Evolutionary conservation across 2,888 invertebrate genomes (phyloP), one percentile per base, ranked within the genome.

Genomic region (Heliconius ethilla): DNA sequence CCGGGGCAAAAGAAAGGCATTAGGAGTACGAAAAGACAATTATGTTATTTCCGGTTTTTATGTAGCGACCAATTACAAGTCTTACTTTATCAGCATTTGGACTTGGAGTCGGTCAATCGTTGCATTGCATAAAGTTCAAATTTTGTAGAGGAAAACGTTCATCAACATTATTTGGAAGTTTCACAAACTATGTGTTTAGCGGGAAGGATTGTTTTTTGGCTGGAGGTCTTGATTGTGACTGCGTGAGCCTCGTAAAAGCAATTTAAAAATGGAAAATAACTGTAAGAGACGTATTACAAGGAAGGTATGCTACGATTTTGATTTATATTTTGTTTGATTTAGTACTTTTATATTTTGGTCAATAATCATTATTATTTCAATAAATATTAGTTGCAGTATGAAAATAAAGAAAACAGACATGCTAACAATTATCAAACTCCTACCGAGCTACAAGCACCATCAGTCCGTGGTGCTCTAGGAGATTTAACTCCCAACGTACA

Each of bases 401-500:
- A 90, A 70, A 92, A 94, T 76, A 92, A 92, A 86, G 94, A 94
- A 85, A 94, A 94, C 83, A 81, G 89, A 7, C 88, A 89, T 79
- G 88, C 84, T 9, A 27, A 1, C 2, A 27, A 27, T 27, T 4
- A 82, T 83, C 70, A 89, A 22, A 75, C 90, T 76, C 88, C 91
- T 9, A 82, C 84, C 0, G 93, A 92, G 80, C 89, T 88, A 18
- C 89, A 87, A 82, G 92, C 91, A 7, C 82, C 90, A 80, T 82
- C 86, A 15, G 86, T 89, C 62, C 90, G 94, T 27, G 93, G 94
- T 25, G 93, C 91, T 65, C 85, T 95, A 51, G 94, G 92, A 15
- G 95, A 94, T 80, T 83, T 94, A 65, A 92, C 90, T 80, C 88
- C 89, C 3, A 94, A 95, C 83, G 87, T 92, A 4, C 91, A 90